Evolutionary conservation across 1,140 invertebrate species (phyloP), one percentile per base, ranked within the genome.

Genomic region (Caerostris darwini): DNA sequence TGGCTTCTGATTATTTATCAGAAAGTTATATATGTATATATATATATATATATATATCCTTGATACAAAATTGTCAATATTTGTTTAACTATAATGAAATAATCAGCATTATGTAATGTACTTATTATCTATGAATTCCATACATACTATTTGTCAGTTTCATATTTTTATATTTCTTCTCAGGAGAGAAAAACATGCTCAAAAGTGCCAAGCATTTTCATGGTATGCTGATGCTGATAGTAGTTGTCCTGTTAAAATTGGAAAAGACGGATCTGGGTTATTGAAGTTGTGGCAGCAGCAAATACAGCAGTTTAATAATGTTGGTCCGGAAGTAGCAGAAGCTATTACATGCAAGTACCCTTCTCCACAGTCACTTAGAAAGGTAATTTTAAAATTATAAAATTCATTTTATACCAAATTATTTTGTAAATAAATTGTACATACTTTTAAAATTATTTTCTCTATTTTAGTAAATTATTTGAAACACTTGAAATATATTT

Each of bases 161-260:
- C 34, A 34, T 34, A 34, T 34, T 34, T 1, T 34, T 34, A 34
- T 34, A 12, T 53, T 12, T 50, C 5, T 54, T 77, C 53, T 17
- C 54, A 94, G 93, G 56, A 90, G 58, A 69, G 93, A 94, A 85
- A 94, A 94, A 59, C 87, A 94, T 17, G 17, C 12, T 14, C 93
- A 94, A 53, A 90, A 94, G 58, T 69, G 53, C n/a, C 12, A 85
- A n/a, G 92, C 86, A 53, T 94, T 94, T 64, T 94, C 93, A 17
- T 94, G 93, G 93, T 94, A 90, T 86, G 93, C 93, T 4, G 87
- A 94, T 83, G 88, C 71, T 58, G 93, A 94, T 17, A 94, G 69
- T 17, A 90, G 77, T 69, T 94, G 87, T 69, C 93, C 93, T 17
- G 88, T 94, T 7, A 94, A 94, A 85, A n/a, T 90, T 6, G 59